phyloP scores from a whole-genome alignment of 2,113 vertebrate species.

The Perca schrenkii region DNA sequence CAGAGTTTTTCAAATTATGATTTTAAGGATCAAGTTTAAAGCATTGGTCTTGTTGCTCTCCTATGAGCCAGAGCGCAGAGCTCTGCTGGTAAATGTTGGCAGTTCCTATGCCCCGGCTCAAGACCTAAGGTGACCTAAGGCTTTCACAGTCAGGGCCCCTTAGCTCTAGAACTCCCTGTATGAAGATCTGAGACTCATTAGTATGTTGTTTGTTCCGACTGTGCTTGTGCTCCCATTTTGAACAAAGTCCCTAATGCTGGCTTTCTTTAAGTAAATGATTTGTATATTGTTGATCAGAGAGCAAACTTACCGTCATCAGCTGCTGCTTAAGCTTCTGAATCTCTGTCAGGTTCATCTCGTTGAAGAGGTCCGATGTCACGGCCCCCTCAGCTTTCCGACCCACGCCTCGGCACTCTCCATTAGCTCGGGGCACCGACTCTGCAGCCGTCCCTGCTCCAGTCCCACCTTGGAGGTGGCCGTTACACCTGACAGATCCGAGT shows the following conservation, averaged over 20 bases:
- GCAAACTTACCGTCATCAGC: conserved; percentile 88
- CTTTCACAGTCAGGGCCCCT: not conserved
- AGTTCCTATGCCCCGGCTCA: not conserved
- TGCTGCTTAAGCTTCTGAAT: conserved; percentile 97
- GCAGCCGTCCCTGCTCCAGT: not conserved
- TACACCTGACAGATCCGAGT: conserved; percentile 81
- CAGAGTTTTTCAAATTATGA: not conserved
- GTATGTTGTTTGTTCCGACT: not conserved
- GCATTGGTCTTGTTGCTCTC: not conserved
- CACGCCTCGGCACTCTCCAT: conserved; percentile 86
- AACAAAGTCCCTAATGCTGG: not conserved
- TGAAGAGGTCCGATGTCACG: conserved; percentile 89
- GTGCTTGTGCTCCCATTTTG: not conserved
- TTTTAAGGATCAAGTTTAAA: not conserved
- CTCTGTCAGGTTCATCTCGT: conserved; percentile 96
- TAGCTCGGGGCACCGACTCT: conserved; percentile 83
- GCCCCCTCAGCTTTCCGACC: conserved; percentile 87
- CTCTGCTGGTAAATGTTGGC: no score
- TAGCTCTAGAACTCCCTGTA: no score
- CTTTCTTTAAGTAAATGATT: not conserved
- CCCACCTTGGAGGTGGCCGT: conserved; percentile 85
- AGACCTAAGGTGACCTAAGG: not conserved
- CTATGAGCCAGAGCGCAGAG: no score
- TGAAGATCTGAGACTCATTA: not conserved
- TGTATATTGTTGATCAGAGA: not conserved